Conservation (phyloP, 2,888 invertebrate genomes). For the Nomada goodeniana region DNA sequence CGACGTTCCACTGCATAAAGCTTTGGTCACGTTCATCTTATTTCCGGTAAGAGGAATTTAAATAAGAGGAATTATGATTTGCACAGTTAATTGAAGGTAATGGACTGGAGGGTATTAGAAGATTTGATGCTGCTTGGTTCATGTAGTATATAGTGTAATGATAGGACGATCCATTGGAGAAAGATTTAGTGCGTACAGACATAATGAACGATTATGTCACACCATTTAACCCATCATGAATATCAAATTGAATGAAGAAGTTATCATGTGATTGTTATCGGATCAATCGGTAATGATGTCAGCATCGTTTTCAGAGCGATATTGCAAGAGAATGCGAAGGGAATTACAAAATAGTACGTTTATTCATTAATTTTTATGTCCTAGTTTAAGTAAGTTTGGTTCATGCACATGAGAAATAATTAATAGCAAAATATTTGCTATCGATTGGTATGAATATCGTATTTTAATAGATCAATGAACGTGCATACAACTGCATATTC, state of each 20-base stretch:
- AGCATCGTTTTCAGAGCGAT: not conserved
- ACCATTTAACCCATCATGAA: slow-evolving; percentile 19
- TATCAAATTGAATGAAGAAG: slow-evolving; percentile 33
- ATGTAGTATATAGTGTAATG: not conserved
- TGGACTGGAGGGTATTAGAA: not conserved
- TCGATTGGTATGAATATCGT: not conserved
- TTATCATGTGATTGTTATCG: slow-evolving; percentile 11
- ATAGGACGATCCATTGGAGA: not conserved
- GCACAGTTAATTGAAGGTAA: not conserved
- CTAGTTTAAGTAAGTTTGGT: not conserved
- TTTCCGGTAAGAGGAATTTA: not conserved
- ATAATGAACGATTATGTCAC: slow-evolving; percentile 27
- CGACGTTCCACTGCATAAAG: not conserved
- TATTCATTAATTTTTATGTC: not conserved
- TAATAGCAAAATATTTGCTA: not conserved
- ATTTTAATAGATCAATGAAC: not conserved
- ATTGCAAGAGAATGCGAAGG: slow-evolving; percentile 22
- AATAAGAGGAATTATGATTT: not conserved
- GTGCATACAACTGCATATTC: slow-evolving; percentile 1
- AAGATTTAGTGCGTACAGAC: not conserved
- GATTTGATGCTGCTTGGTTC: not conserved
- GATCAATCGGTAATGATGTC: slow-evolving; percentile 10
- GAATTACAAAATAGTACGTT: not conserved
- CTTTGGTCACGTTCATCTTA: not conserved
- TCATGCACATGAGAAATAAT: not conserved